Evolutionary conservation across 2,888 invertebrate species (phyloP).

Genomic region (Capitulum mitella): DNA sequence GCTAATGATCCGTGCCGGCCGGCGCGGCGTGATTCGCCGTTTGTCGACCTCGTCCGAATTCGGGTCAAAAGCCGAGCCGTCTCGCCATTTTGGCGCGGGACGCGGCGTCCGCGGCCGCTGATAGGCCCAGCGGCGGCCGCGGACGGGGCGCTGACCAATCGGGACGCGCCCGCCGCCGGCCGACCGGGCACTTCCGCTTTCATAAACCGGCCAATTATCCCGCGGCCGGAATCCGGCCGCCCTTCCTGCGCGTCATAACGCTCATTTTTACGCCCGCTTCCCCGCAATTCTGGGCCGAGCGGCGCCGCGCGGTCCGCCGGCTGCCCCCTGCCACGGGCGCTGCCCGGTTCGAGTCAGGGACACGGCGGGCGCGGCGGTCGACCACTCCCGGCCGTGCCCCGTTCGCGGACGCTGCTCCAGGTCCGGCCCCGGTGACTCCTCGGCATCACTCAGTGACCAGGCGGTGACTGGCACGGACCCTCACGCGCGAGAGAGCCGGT

Average conservation of each 20-base stretch:
- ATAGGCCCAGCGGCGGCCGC: neutral
- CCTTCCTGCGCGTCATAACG: slow-evolving; percentile 25
- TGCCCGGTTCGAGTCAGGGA: neutral
- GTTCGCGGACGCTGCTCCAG: neutral
- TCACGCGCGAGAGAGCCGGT: neutral
- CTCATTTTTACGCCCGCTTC: neutral
- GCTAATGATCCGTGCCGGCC: neutral
- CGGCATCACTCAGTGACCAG: neutral
- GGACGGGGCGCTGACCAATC: neutral
- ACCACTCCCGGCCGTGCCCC: neutral
- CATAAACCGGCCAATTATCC: slow-evolving; percentile 3
- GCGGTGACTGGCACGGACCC: neutral
- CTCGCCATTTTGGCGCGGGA: slow-evolving; percentile 8
- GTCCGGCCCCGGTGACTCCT: neutral
- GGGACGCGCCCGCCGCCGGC: neutral
- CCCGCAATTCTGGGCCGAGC: neutral
- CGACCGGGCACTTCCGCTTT: neutral
- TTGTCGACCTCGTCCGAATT: neutral
- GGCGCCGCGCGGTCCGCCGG: neutral
- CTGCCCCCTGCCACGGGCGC: neutral
- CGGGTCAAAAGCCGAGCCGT: neutral
- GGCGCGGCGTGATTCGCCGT: neutral
- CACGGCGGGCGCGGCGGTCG: neutral
- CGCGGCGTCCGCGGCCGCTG: slow-evolving; percentile 3
- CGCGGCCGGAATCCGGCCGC: neutral